phyloP scores from a whole-genome alignment of 2,888 invertebrate genomes.

The Leptopterna dolabrata region DNA sequence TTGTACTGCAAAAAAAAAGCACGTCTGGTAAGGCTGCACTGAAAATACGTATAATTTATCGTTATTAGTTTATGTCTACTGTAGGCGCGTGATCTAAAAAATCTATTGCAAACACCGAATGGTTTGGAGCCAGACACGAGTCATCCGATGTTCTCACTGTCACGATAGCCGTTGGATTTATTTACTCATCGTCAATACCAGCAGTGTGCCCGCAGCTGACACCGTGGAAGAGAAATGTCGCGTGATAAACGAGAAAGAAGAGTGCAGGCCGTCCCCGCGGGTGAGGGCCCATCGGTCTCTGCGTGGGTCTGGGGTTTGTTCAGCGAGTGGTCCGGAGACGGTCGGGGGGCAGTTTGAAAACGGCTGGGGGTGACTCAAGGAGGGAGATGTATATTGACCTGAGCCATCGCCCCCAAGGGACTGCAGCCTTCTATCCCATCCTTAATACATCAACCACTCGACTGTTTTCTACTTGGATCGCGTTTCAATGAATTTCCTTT shows the following conservation, averaged over 20 bases:
- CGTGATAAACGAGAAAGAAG: neutral
- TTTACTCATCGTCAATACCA: neutral
- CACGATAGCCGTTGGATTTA: neutral
- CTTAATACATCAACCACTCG: constrained; percentile 31
- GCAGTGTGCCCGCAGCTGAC: neutral
- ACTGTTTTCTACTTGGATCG: constrained; percentile 30
- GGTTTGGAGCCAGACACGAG: too few relatives aligned
- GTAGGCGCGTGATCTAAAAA: too few relatives aligned
- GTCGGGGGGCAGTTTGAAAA: neutral
- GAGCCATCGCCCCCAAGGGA: constrained; percentile 27
- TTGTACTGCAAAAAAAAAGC: too few relatives aligned
- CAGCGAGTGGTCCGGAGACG: neutral
- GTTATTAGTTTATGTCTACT: too few relatives aligned
- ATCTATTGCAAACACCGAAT: too few relatives aligned
- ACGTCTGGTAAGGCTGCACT: too few relatives aligned
- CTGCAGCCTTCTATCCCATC: constrained; percentile 16
- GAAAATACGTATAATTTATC: too few relatives aligned
- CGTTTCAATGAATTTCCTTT: neutral
- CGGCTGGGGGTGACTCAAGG: neutral
- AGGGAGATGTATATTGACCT: constrained; percentile 21
- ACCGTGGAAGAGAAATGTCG: neutral
- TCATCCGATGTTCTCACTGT: too few relatives aligned
- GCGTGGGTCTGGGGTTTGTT: neutral
- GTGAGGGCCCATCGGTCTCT: neutral
- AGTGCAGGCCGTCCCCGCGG: neutral